Evolutionary conservation across 2,797 vertebrate genomes (phyloP).

Genomic region (Mus minutoides): DNA sequence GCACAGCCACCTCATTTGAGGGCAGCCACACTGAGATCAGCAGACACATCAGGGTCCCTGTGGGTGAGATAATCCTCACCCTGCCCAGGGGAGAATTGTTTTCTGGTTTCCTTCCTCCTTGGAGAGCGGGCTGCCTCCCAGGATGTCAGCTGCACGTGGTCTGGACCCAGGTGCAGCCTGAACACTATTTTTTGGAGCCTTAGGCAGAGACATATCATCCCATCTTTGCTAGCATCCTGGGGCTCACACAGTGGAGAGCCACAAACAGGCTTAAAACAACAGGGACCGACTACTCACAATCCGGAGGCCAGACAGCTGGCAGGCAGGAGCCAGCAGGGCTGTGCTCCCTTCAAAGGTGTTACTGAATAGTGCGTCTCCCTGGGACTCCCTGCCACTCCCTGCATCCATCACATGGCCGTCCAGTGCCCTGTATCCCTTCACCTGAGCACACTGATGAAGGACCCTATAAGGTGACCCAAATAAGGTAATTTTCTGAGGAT

Average conservation of each 20-base stretch:
- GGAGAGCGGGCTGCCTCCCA: neutral
- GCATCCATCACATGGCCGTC: neutral
- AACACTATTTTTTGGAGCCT: neutral
- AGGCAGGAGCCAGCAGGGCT: neutral
- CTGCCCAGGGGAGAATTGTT: neutral
- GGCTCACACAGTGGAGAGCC: neutral
- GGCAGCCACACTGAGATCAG: neutral
- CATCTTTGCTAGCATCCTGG: neutral
- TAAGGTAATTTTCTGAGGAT: neutral
- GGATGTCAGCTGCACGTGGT: neutral
- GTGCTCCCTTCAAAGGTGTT: neutral
- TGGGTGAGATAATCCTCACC: neutral
- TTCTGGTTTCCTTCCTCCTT: neutral
- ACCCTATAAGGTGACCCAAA: neutral
- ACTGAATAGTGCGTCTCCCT: neutral
- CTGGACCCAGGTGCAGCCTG: neutral
- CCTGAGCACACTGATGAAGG: neutral
- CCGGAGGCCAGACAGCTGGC: neutral
- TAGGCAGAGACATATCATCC: neutral
- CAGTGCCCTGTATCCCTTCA: neutral
- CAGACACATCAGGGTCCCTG: neutral
- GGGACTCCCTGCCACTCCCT: neutral
- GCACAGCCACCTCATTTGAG: neutral
- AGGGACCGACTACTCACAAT: neutral
- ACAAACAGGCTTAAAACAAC: neutral